Conservation (phyloP, 1,140 invertebrate genomes). For the Hylaeus anthracinus region DNA sequence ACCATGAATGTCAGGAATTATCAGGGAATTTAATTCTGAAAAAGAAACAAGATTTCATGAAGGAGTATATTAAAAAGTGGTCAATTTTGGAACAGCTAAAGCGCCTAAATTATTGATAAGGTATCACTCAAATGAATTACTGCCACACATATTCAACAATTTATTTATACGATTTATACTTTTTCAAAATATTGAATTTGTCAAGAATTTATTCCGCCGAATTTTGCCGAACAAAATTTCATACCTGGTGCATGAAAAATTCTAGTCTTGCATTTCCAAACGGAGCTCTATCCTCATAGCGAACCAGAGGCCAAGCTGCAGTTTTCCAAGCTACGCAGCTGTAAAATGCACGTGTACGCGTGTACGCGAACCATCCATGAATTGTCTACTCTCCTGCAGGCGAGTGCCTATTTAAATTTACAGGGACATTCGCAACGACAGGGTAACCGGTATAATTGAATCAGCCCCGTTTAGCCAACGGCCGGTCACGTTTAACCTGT, state of each 20-base stretch:
- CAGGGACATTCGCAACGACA: conserved; percentile 38
- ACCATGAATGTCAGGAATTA: too few species aligned
- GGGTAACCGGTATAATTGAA: conserved; percentile 56
- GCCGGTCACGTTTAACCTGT: conserved; percentile 32
- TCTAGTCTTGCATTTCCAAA: not conserved
- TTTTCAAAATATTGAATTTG: too few species aligned
- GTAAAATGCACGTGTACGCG: not conserved
- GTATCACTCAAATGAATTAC: too few species aligned
- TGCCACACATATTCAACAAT: too few species aligned
- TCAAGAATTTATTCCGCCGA: too few species aligned
- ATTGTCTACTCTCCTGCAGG: not conserved
- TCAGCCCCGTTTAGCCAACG: conserved; percentile 40
- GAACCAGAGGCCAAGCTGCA: too few species aligned
- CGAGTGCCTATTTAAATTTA: conserved; percentile 56
- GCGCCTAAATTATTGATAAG: too few species aligned
- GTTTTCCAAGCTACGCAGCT: not conserved
- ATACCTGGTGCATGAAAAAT: not conserved
- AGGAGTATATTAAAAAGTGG: too few species aligned
- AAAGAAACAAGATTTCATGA: too few species aligned
- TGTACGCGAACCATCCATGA: not conserved
- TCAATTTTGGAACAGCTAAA: too few species aligned
- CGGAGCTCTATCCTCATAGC: not conserved
- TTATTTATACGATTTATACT: too few species aligned
- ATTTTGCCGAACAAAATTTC: not conserved
- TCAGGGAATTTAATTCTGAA: too few species aligned